A percentile compares a stretch with the other conserved stretches of the same genome.
Evolutionary conservation across 2,888 invertebrate genomes (phyloP).

Genomic region (Cheilosia vulpina): DNA sequence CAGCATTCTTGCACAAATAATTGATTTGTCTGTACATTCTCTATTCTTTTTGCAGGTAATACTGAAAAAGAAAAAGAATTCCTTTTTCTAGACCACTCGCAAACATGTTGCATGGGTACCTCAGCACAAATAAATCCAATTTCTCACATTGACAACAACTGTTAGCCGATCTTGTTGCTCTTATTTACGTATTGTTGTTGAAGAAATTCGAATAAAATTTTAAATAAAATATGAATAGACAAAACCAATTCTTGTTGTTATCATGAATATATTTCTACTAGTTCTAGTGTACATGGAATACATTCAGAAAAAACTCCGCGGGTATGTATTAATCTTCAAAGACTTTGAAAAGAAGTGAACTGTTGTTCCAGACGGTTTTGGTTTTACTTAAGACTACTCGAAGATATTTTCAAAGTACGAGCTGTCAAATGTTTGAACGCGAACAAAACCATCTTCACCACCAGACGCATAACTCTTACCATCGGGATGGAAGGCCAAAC

Average conservation of each 20-base stretch:
- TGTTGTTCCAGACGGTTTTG: neutral
- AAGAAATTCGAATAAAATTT: constrained; percentile 14
- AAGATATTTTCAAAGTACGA: constrained; percentile 98
- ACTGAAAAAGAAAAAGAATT: constrained; percentile 67
- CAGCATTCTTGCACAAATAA: too few relatives aligned
- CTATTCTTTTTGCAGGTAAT: constrained; percentile 51
- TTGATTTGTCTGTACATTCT: neutral
- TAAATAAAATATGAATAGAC: constrained; percentile 17
- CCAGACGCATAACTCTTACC: constrained; percentile 98
- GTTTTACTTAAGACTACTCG: constrained; percentile 86
- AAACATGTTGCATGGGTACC: neutral
- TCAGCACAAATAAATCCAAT: constrained; percentile 49
- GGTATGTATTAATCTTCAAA: constrained; percentile 23
- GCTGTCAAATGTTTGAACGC: constrained; percentile 97
- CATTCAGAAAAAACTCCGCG: constrained; percentile 43
- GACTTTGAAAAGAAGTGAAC: constrained; percentile 24
- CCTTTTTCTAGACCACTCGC: constrained; percentile 56
- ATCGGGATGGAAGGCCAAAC: constrained; percentile 98
- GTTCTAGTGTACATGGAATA: constrained; percentile 40
- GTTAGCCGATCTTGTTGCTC: constrained; percentile 32
- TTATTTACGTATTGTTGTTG: constrained; percentile 52
- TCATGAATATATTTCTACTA: constrained; percentile 53
- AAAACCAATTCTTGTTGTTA: constrained; percentile 27
- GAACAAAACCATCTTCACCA: constrained; percentile 99
- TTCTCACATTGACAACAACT: neutral